A percentile compares a stretch with the other conserved stretches of the same genome.
Conservation (phyloP, 2,797 vertebrate genomes). For the Petrocephalus sullivani region DNA sequence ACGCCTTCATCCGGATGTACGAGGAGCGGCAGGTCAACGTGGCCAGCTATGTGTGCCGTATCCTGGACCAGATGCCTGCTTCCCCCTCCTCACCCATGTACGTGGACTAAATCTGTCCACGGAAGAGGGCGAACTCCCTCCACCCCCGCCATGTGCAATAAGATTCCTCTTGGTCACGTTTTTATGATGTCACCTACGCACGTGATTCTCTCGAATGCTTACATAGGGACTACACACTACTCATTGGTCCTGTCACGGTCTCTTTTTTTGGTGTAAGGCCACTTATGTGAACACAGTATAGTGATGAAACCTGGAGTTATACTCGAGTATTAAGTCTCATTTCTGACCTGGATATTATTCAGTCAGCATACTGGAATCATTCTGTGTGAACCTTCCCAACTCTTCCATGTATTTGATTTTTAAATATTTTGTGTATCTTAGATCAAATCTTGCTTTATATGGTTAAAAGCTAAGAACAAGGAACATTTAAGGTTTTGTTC, state of each 20-base stretch:
- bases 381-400: conserved; percentile 62
- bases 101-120: conserved; percentile 72
- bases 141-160: conserved; percentile 67
- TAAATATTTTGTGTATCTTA: conserved; percentile 65
- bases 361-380: conserved; percentile 67
- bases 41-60: conserved; percentile 85
- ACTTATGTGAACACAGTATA: conserved; percentile 67
- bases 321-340: conserved; percentile 70
- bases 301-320: conserved; percentile 73
- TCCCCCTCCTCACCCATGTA: conserved; percentile 95
- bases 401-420: conserved; percentile 63
- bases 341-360: conserved; percentile 61
- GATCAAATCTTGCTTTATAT: conserved; percentile 50
- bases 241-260: conserved; percentile 36
- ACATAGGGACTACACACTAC: conserved; percentile 39
- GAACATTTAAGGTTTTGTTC: background rate
- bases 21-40: conserved; percentile 91
- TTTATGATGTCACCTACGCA: conserved; percentile 77
- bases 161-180: conserved; percentile 75
- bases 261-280: conserved; percentile 60
- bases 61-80: conserved; percentile 93
- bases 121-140: background rate
- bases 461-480: conserved; percentile 39
- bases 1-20: conserved; percentile 96
- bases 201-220: conserved; percentile 50